Conservation (phyloP, 2,797 vertebrate genomes). For the Tadarida brasiliensis region DNA sequence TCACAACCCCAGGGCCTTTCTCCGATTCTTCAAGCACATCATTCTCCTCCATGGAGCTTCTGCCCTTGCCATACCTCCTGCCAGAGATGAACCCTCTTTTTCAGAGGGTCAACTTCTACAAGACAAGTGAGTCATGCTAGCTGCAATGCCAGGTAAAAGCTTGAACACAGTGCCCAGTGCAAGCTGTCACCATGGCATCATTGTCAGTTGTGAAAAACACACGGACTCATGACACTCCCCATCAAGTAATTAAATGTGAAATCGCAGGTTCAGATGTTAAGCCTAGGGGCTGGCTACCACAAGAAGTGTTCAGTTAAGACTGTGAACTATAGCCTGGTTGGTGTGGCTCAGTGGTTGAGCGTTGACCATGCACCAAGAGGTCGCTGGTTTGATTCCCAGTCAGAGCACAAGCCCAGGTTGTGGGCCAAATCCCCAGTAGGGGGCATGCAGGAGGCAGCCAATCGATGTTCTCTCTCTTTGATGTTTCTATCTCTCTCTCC, state of each 20-base stretch:
- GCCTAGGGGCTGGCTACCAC: background rate
- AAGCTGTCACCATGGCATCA: background rate
- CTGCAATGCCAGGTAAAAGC: background rate
- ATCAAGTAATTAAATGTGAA: constrained; percentile 11
- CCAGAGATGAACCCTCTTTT: background rate
- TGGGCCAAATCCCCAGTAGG: no score
- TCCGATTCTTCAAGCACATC: background rate
- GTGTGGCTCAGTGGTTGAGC: no score
- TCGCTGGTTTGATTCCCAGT: no score
- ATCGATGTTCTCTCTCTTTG: no score
- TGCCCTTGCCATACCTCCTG: background rate
- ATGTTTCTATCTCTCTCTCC: no score
- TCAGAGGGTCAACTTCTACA: background rate
- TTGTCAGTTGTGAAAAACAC: background rate
- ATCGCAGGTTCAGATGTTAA: constrained; percentile 32
- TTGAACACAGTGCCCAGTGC: background rate
- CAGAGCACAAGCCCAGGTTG: no score
- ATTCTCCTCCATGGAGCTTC: rapidly evolving
- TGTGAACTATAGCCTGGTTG: background rate
- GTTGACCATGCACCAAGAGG: no score
- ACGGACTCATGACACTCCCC: background rate
- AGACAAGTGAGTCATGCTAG: background rate
- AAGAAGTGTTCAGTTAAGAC: constrained; percentile 34
- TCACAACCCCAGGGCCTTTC: background rate
- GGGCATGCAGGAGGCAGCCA: no score